Conservation (phyloP, 2,888 invertebrate species). For the Apotomis betuletana region DNA sequence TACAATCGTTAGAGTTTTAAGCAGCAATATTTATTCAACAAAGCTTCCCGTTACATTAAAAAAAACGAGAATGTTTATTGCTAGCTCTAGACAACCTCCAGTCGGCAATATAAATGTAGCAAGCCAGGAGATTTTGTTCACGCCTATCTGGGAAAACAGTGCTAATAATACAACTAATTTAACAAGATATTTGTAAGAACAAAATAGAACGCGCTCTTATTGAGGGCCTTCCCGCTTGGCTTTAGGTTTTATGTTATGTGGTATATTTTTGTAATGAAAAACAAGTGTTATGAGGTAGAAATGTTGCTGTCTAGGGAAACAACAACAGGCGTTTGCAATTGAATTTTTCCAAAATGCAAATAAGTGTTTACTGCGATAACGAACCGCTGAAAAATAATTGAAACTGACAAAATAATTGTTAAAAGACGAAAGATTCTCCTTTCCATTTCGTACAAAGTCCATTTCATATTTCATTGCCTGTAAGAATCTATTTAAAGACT, state of each 20-base stretch:
- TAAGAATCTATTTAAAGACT: neutral
- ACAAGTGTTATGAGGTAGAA: too few species aligned
- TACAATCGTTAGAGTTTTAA: slow-evolving; percentile 10
- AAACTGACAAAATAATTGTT: too few species aligned
- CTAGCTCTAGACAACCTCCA: slow-evolving; percentile 5
- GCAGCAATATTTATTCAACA: slow-evolving; percentile 19
- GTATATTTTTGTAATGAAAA: too few species aligned
- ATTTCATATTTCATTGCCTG: neutral
- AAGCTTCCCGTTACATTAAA: slow-evolving; percentile 8
- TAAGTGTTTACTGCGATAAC: too few species aligned
- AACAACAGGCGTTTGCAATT: too few species aligned
- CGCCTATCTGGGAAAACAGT: neutral
- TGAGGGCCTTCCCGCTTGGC: too few species aligned
- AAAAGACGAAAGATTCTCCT: neutral
- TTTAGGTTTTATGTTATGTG: too few species aligned
- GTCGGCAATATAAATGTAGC: slow-evolving; percentile 22
- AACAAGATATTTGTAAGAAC: neutral
- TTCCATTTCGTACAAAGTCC: neutral
- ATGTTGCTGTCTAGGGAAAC: too few species aligned
- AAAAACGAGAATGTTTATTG: slow-evolving; percentile 19
- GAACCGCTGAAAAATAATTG: too few species aligned
- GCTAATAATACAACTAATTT: neutral
- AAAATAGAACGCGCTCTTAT: too few species aligned
- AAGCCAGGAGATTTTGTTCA: slow-evolving; percentile 5
- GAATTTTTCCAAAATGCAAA: too few species aligned